Evolutionary conservation across 2,888 invertebrate species (phyloP).

Genomic region (Lasioglossum leucozonium): DNA sequence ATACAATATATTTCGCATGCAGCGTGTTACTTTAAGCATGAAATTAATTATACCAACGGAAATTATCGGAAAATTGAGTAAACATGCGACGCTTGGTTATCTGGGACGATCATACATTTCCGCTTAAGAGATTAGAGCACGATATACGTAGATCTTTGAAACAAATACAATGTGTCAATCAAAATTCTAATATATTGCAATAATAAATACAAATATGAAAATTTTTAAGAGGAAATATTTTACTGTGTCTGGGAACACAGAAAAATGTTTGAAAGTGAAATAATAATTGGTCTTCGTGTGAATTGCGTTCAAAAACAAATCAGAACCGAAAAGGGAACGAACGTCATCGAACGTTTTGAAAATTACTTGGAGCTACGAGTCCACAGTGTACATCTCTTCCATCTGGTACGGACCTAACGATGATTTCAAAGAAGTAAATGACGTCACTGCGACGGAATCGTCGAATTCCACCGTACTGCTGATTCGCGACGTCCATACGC

Average conservation of each 20-base stretch:
- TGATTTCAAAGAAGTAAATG: slow-evolving; percentile 61
- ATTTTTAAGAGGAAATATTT: no score
- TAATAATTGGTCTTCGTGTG: background rate
- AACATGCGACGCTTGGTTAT: background rate
- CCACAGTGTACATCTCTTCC: background rate
- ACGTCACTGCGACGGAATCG: slow-evolving; percentile 56
- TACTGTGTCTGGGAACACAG: background rate
- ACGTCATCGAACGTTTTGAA: background rate
- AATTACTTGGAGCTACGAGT: background rate
- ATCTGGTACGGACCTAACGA: slow-evolving; percentile 24
- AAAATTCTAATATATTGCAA: background rate
- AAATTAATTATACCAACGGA: background rate
- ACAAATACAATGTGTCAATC: background rate
- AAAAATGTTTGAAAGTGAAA: background rate
- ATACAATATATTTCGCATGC: background rate
- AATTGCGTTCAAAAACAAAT: background rate
- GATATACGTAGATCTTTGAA: background rate
- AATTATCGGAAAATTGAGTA: background rate
- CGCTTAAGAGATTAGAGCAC: background rate
- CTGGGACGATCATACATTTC: background rate
- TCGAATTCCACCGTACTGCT: slow-evolving; percentile 56
- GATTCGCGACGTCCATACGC: slow-evolving; percentile 39
- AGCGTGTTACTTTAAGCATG: background rate
- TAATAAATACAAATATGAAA: background rate
- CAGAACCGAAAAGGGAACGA: background rate